Percentiles rank a stretch among this genome's conserved stretches.
Conservation (phyloP, 1,140 invertebrate species). For the Aphelenchoides fujianensis region DNA sequence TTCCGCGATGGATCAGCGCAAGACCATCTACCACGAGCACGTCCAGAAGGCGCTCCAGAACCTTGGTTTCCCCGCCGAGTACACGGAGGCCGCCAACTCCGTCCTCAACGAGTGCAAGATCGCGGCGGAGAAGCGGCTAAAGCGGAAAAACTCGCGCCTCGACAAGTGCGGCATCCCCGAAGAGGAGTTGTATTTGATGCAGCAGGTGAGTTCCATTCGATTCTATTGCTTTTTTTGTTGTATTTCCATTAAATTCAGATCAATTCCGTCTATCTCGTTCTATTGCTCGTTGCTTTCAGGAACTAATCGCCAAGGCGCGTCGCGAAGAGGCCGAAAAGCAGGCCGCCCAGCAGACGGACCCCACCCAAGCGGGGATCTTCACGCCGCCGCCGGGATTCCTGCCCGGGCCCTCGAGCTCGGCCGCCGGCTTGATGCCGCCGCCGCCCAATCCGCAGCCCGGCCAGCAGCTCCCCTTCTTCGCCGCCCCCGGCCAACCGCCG, state of each 20-base stretch:
- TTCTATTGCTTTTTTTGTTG: not conserved
- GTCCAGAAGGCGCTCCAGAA: constrained; percentile 60
- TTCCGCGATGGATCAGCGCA: constrained; percentile 55
- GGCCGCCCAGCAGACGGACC: too few species aligned
- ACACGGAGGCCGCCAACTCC: constrained; percentile 56
- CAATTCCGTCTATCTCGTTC: not conserved
- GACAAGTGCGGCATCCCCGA: constrained; percentile 63
- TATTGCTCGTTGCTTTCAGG: not conserved
- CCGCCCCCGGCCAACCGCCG: not conserved
- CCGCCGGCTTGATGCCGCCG: not conserved
- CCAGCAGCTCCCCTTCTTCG: not conserved
- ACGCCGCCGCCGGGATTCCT: not conserved
- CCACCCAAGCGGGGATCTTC: not conserved
- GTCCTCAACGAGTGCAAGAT: constrained; percentile 59
- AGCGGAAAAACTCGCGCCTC: constrained; percentile 62
- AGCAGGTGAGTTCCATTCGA: constrained; percentile 33
- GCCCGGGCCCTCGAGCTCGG: not conserved
- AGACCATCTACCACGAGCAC: constrained; percentile 62
- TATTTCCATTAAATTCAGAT: not conserved
- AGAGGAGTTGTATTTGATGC: constrained; percentile 57
- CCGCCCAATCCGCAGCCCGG: not conserved
- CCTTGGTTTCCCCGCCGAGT: constrained; percentile 53
- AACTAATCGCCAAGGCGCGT: constrained; percentile 51
- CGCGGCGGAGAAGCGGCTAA: constrained; percentile 59
- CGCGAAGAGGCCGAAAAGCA: constrained; percentile 18